Conservation (phyloP, 1,140 invertebrate species). For the Heliconius himera region DNA sequence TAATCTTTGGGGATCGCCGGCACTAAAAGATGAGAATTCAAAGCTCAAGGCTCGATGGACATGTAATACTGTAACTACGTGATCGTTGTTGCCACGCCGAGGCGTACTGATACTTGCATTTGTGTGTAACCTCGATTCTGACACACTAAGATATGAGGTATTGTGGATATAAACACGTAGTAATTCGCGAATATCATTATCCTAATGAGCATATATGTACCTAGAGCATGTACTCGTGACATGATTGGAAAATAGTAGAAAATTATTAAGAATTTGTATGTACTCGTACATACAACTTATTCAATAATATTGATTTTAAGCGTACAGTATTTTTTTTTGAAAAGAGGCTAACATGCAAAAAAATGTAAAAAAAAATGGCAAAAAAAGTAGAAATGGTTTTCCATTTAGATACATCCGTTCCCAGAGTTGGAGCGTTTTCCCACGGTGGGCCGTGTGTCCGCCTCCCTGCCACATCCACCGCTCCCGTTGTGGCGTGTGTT, state of each 20-base stretch:
- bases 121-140: constrained; percentile 78
- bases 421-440: constrained; percentile 63
- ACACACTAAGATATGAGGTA: constrained; percentile 67
- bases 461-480: constrained; percentile 53
- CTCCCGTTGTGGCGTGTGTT: constrained; percentile 64
- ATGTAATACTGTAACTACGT: constrained; percentile 62
- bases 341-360: neutral
- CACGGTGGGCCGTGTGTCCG: constrained; percentile 65
- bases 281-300: neutral
- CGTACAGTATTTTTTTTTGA: neutral
- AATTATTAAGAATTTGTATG: constrained; percentile 4
- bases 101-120: constrained; percentile 55
- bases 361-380: constrained; percentile 18
- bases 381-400: constrained; percentile 31
- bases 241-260: constrained; percentile 45
- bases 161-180: constrained; percentile 75
- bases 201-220: constrained; percentile 70
- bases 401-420: constrained; percentile 29
- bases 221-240: constrained; percentile 49
- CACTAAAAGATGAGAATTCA: constrained; percentile 49
- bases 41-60: constrained; percentile 50
- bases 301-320: neutral
- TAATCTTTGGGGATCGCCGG: constrained; percentile 26
- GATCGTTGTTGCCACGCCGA: constrained; percentile 77
- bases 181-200: constrained; percentile 79